Conservation (phyloP, 2,797 vertebrate genomes). For the Diplodus sargus region DNA sequence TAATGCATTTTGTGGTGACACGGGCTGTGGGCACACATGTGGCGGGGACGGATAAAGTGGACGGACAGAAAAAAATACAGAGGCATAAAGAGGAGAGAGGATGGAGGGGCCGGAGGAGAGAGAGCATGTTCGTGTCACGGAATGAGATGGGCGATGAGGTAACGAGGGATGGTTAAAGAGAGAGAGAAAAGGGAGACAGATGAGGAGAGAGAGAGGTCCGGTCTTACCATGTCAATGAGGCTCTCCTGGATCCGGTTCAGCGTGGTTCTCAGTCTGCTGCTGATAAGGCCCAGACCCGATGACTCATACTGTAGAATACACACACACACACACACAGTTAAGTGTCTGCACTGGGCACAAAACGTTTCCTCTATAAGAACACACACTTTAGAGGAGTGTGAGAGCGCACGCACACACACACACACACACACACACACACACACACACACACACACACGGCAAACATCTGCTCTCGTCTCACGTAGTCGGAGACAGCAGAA, state of each 20-base stretch:
- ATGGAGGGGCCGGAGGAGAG: background rate
- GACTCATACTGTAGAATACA: slow-evolving; percentile 92
- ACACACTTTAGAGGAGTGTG: slow-evolving; percentile 44
- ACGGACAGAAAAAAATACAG: slow-evolving; percentile 36
- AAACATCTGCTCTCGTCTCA: slow-evolving; percentile 53
- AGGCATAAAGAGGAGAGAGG: slow-evolving; percentile 37
- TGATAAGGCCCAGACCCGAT: slow-evolving; percentile 95
- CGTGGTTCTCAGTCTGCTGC: slow-evolving; percentile 96
- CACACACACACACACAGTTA: slow-evolving; percentile 52
- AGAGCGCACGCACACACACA: slow-evolving; percentile 22
- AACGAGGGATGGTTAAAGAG: slow-evolving; percentile 23
- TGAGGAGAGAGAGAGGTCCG: slow-evolving; percentile 18
- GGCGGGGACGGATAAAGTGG: slow-evolving; percentile 16
- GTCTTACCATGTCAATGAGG: slow-evolving; percentile 95
- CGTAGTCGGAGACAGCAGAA: slow-evolving; percentile 26
- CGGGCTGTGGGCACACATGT: slow-evolving; percentile 30
- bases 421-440: slow-evolving; percentile 4
- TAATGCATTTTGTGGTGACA: slow-evolving; percentile 74
- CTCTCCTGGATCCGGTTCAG: slow-evolving; percentile 98
- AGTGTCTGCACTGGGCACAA: slow-evolving; percentile 31
- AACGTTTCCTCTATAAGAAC: slow-evolving; percentile 22
- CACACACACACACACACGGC: slow-evolving; percentile 14
- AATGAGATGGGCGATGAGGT: slow-evolving; percentile 41
- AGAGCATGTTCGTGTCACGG: slow-evolving; percentile 55
- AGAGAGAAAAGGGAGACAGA: slow-evolving; percentile 22